Percentiles rank a stretch among this genome's conserved stretches.
Evolutionary conservation across 2,888 invertebrate genomes (phyloP).

Genomic region (Cabera pusaria): DNA sequence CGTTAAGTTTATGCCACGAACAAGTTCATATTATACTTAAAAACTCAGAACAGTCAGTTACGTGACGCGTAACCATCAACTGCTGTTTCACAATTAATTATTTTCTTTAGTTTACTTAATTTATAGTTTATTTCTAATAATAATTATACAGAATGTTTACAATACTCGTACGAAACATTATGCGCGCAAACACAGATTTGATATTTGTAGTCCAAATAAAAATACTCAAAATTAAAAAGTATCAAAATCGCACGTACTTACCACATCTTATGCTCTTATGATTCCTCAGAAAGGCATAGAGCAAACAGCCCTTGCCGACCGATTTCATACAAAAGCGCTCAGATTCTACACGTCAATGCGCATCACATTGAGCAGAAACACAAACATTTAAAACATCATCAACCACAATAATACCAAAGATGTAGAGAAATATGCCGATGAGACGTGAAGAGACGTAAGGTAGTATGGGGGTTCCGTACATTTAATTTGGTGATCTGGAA

Average conservation of each 20-base stretch:
- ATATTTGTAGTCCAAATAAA: no score
- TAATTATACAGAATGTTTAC: no score
- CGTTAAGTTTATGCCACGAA: no score
- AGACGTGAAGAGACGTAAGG: not conserved
- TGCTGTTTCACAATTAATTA: no score
- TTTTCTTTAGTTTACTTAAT: no score
- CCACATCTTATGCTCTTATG: conserved; percentile 25
- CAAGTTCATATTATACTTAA: no score
- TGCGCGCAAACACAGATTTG: no score
- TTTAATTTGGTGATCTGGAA: no score
- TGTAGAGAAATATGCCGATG: conserved; percentile 6
- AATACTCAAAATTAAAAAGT: conserved; percentile 40
- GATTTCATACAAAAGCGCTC: conserved; percentile 57
- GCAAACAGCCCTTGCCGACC: conserved; percentile 59
- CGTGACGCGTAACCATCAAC: no score
- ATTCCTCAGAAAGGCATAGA: conserved; percentile 54
- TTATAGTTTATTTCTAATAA: no score
- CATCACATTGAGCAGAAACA: conserved; percentile 77
- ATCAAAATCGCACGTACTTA: conserved; percentile 41
- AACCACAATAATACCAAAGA: conserved; percentile 51
- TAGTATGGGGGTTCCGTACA: conserved; percentile 3
- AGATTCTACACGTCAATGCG: conserved; percentile 68
- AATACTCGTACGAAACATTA: no score
- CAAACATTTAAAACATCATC: conserved; percentile 80
- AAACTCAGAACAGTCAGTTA: no score